Conservation (phyloP, 2,888 invertebrate genomes). For the Amphipyra tragopoginis region DNA sequence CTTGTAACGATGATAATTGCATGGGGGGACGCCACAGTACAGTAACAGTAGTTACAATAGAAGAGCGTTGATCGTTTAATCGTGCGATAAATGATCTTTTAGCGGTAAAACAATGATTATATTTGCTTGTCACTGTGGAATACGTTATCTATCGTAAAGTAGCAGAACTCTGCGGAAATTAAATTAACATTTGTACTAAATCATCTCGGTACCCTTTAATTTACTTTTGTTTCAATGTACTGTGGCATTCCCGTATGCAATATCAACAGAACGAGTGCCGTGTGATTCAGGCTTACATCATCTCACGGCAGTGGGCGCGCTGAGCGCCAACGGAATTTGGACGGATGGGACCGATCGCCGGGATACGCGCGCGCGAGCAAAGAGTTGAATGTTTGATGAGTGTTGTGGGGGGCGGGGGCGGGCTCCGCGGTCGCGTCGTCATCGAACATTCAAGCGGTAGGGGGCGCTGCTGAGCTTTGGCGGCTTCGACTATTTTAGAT, state of each 20-base stretch:
- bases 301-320: constrained; percentile 64
- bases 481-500: constrained; percentile 46
- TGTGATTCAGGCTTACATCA: constrained; percentile 55
- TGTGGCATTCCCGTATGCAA: constrained; percentile 37
- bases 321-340: constrained; percentile 71
- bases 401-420: constrained; percentile 71
- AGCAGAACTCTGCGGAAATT: constrained; percentile 2
- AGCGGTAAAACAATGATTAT: constrained; percentile 1
- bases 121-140: constrained; percentile 13
- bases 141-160: constrained; percentile 10
- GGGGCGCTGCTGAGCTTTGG: constrained; percentile 38
- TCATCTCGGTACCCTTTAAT: constrained; percentile 6
- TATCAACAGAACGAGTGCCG: constrained; percentile 39
- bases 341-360: constrained; percentile 77
- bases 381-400: constrained; percentile 91
- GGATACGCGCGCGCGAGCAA: constrained; percentile 80
- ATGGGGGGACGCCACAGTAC: constrained; percentile 45
- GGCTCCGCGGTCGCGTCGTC: constrained; percentile 76
- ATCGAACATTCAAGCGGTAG: constrained; percentile 87
- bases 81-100: background rate
- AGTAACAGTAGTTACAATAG: constrained; percentile 20
- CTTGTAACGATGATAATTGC: constrained; percentile 29
- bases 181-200: constrained; percentile 5
- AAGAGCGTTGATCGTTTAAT: constrained; percentile 10
- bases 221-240: constrained; percentile 21